Evolutionary conservation across 2,797 vertebrate genomes (phyloP), one percentile per base, ranked within the genome.

Genomic region (Diglossa cyanea): DNA sequence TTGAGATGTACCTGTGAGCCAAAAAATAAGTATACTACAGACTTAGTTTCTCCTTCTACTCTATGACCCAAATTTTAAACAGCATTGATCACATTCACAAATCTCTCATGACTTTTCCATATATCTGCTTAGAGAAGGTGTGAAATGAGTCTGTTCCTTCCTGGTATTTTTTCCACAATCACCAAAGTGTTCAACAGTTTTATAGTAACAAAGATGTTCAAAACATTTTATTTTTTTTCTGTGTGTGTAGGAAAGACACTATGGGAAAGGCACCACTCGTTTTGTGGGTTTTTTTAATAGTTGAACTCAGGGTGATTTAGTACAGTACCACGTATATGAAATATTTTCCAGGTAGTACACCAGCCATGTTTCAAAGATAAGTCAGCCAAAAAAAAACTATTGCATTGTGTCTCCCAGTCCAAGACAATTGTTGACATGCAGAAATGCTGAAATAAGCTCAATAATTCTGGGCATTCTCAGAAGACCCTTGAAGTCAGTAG

Each of bases 321-420:
- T 18, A 26, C 2, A 7, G 15, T 40, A 53, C 50, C n/a, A 39
- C 0, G 0, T 42, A 57, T 17, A 26, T 31, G 35, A 85, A 91
- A 55, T 44, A 48, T 63, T 79, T 88, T 45, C 77, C 45, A 39
- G 42, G 53, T 18, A 67, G 21, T n/a, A 25, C 6, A 9, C 6
- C 24, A 73, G 51, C 5, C 28, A 23, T 37, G 60, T 60, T 74
- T 35, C 68, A 66, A 62, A 66, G 42, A 13, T 5, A 57, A 63
- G 14, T n/a, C 18, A 42, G 28, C 12, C 55, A 67, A 80, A 48
- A 80, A 48, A 53, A 67, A 40, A 20, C 13, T 33, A 17, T 30
- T 48, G 37, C 30, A 47, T 13, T 0, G 0, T 13, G 10, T 51
- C 17, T 82, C 31, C 48, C 26, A 53, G 0, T 42, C 11, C 83